Evolutionary conservation across 2,888 invertebrate genomes (phyloP), one percentile per base, ranked within the genome.

Genomic region (Megamerina dolium): DNA sequence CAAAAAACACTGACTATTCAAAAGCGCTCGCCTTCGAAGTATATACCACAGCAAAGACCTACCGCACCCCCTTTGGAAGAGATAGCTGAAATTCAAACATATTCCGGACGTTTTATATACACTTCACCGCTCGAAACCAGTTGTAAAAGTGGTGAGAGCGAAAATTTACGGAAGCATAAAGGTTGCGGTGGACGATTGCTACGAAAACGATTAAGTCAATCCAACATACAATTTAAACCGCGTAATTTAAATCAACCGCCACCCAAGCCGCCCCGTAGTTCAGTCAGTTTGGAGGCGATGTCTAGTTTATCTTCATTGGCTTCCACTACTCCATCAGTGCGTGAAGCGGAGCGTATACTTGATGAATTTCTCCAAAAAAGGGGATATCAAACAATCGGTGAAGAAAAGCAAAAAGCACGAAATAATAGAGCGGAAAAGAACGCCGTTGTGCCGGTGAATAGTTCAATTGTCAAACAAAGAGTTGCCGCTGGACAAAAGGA

Each of bases 261-360:
- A 10, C 67, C 66, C 1, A 71, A 71, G 38, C 71, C 71, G 3
- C 71, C 70, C n/a, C 59, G 71, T 5, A 61, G 55, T 38, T 59
- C 60, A 39, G 40, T 55, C 3, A 54, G 48, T 43, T 52, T 54
- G 13, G 61, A 58, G 30, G 57, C 57, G 26, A 56, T 58, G 36
- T 41, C 52, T 3, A 59, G 60, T 2, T 37, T 47, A 14, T 55
- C 59, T 3, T 58, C 58, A 32, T 32, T 56, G 36, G 50, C 49
- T 19, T 64, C 66, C 1, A 51, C 52, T 27, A 55, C 66, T 13
- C 50, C 65, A 1, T 68, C 67, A 5, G 54, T 68, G 9, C 56
- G 60, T n/a, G 59, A 64, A 46, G 67, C 67, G 1, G 68, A 68
- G 37, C 56, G 55, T 4, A 56, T 66, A 21, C 42, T 68, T 6